Percentiles rank a stretch among this genome's conserved stretches.
Conservation (phyloP, 2,888 invertebrate species). For the Drosophila infuscata region DNA sequence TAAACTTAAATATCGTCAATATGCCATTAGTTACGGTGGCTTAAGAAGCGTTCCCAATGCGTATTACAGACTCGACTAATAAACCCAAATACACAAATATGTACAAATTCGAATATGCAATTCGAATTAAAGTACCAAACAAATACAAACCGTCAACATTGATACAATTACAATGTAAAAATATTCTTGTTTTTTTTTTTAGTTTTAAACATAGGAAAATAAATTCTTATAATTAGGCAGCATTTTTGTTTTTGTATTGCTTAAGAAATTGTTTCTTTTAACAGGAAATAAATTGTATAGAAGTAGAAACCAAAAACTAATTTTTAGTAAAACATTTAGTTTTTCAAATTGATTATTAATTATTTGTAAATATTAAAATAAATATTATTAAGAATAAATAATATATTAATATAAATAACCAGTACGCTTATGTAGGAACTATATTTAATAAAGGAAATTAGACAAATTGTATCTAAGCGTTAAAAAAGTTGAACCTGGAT, state of each 20-base stretch:
- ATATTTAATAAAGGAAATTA: background rate
- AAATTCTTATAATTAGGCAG: no score
- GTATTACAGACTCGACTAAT: background rate
- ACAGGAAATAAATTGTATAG: background rate
- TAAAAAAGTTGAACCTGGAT: background rate
- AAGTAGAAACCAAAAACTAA: background rate
- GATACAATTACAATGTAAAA: no score
- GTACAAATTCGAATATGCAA: background rate
- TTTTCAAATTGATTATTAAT: background rate
- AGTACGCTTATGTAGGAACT: background rate
- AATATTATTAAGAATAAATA: background rate
- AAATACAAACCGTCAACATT: background rate
- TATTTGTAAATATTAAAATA: background rate
- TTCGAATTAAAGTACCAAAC: conserved; percentile 5
- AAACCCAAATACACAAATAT: conserved; percentile 4
- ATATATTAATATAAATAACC: background rate
- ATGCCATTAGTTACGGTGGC: conserved; percentile 11
- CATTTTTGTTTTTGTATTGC: no score
- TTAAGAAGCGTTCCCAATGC: conserved; percentile 58
- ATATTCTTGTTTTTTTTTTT: no score
- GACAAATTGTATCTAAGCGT: background rate
- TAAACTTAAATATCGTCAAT: conserved; percentile 9
- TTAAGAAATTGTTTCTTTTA: background rate
- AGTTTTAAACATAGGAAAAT: no score
- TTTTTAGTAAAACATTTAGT: background rate